A percentile compares a stretch with the other conserved stretches of the same genome.
phyloP scores from a whole-genome alignment of 2,113 vertebrate genomes.

The Odontophorus gujanensis region DNA sequence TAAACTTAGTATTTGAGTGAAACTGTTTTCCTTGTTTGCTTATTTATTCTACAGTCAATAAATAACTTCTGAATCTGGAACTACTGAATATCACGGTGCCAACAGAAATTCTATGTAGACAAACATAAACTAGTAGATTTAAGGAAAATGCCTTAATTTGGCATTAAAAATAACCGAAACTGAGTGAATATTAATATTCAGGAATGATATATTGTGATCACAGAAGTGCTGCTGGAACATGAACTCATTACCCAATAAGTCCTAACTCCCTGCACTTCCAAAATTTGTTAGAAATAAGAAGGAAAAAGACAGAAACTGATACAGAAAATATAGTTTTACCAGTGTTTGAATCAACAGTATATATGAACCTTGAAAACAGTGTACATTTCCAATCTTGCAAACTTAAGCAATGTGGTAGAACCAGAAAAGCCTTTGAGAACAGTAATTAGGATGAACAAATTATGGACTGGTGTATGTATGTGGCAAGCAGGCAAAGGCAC shows the following conservation, averaged over 20 bases:
- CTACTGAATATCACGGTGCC: neutral
- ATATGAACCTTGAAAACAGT: neutral
- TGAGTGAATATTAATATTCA: neutral
- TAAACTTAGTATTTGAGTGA: neutral
- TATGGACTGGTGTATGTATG: fast-evolving
- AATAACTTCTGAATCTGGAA: neutral
- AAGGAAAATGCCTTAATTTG: neutral
- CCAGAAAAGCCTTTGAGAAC: neutral
- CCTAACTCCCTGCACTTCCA: neutral
- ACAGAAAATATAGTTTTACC: neutral
- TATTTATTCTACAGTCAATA: neutral
- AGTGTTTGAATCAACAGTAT: neutral
- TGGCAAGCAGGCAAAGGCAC: neutral
- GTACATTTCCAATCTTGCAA: neutral
- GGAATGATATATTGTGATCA: neutral
- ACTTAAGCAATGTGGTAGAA: neutral
- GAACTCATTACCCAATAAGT: neutral
- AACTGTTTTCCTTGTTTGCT: neutral
- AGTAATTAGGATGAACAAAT: neutral
- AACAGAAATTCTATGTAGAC: neutral
- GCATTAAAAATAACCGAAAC: neutral
- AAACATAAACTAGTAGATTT: neutral
- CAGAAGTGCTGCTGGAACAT: neutral
- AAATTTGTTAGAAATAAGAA: neutral
- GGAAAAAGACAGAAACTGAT: fast-evolving